A percentile compares a stretch with the other conserved stretches of the same genome.
Conservation (phyloP, 2,113 vertebrate species). For the Emberiza fucata region DNA sequence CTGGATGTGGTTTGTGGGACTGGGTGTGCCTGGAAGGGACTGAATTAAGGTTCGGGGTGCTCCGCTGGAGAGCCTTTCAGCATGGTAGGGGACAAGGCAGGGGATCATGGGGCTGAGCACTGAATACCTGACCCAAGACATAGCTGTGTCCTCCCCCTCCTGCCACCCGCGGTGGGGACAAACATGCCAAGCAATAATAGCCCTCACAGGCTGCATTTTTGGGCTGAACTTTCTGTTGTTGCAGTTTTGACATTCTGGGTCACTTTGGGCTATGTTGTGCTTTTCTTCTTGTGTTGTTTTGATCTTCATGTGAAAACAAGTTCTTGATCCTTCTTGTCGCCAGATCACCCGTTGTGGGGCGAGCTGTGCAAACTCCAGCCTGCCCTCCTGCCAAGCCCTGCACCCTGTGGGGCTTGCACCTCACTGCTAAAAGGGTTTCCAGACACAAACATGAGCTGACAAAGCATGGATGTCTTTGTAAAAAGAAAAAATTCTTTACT, state of each 20-base stretch:
- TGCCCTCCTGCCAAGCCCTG: neutral
- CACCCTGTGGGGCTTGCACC: fast-evolving
- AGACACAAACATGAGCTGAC: neutral
- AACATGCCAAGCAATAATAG: neutral
- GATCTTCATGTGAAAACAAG: slow-evolving; percentile 51
- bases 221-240: slow-evolving; percentile 41
- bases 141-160: neutral
- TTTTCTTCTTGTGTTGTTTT: slow-evolving; percentile 46
- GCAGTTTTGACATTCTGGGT: neutral
- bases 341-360: neutral
- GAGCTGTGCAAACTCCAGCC: slow-evolving; percentile 6
- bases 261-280: slow-evolving; percentile 49
- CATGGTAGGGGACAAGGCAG: neutral
- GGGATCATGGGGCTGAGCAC: neutral
- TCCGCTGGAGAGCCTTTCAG: neutral
- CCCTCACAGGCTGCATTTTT: slow-evolving; percentile 5
- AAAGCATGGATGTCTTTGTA: neutral
- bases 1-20: neutral
- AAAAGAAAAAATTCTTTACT: neutral
- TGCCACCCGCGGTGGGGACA: neutral
- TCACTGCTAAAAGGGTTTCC: neutral
- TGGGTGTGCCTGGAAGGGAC: neutral
- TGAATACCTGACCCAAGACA: neutral
- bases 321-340: neutral
- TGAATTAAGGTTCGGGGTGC: neutral